Percentiles rank a stretch among this genome's conserved stretches.
phyloP scores from a whole-genome alignment of 1,140 invertebrate genomes.

The Mycetomoellerius zeteki region DNA sequence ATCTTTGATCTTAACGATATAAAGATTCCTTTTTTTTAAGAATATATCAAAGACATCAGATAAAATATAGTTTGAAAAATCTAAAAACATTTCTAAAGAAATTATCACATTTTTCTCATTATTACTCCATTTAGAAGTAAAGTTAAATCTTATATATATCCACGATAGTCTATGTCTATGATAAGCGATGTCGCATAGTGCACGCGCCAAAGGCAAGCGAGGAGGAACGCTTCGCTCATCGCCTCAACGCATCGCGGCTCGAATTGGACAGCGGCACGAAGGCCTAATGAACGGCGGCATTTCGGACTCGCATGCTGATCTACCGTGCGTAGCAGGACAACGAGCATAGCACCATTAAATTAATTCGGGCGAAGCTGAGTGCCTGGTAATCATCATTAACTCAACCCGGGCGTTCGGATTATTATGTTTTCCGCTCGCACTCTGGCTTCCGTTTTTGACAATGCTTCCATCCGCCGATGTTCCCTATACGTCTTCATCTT shows the following conservation, averaged over 20 bases:
- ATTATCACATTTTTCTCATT: not conserved
- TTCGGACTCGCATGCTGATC: constrained; percentile 52
- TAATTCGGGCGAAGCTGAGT: constrained; percentile 76
- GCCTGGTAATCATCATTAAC: constrained; percentile 78
- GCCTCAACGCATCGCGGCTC: constrained; percentile 20
- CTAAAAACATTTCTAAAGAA: not conserved
- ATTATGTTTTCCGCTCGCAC: constrained; percentile 74
- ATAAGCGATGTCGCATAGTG: not conserved
- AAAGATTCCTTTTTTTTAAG: not conserved
- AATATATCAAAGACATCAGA: not conserved
- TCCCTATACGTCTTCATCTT: constrained; percentile 17
- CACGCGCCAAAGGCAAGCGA: not conserved
- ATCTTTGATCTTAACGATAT: not conserved
- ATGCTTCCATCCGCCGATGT: constrained; percentile 16
- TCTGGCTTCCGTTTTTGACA: constrained; percentile 50
- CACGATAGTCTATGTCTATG: not conserved
- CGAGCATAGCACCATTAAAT: constrained; percentile 65
- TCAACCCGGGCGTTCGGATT: constrained; percentile 64
- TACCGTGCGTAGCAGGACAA: constrained; percentile 42
- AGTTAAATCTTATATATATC: too few species aligned
- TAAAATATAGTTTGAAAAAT: not conserved
- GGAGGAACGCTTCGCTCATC: constrained; percentile 26
- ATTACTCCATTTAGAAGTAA: not conserved
- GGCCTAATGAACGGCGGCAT: constrained; percentile 62
- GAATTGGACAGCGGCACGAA: constrained; percentile 66